Conservation (phyloP, 2,797 vertebrate genomes). For the Rhadinocentrus ornatus region DNA sequence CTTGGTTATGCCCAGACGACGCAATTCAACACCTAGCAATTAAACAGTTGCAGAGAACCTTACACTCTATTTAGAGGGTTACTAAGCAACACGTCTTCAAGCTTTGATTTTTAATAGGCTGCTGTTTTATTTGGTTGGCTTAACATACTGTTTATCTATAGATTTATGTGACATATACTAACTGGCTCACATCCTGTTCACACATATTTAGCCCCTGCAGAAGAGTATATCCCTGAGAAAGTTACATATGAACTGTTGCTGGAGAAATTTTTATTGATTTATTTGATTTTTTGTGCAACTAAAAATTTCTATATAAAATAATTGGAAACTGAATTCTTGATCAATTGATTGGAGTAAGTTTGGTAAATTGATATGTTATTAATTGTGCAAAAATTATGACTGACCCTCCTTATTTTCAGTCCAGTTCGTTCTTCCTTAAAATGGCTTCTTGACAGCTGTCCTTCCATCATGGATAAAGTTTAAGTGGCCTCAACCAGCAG, state of each 20-base stretch:
- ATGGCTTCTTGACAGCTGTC: background rate
- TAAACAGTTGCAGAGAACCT: conserved; percentile 49
- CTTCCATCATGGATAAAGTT: background rate
- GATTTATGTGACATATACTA: conserved; percentile 40
- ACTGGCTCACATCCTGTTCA: conserved; percentile 41
- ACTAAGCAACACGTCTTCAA: conserved; percentile 42
- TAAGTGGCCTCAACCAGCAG: background rate
- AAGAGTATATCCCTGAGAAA: background rate
- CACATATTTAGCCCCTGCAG: conserved; percentile 36
- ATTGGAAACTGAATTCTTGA: background rate
- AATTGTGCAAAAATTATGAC: background rate
- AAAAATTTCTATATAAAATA: background rate
- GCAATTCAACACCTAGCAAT: conserved; percentile 59
- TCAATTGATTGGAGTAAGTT: background rate
- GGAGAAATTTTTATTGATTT: background rate
- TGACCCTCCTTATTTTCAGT: background rate
- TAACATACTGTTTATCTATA: conserved; percentile 42
- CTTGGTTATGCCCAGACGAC: conserved; percentile 40
- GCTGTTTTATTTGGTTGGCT: conserved; percentile 28
- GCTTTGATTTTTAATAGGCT: conserved; percentile 48
- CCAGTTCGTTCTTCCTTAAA: background rate
- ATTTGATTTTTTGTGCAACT: background rate
- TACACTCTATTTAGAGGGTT: conserved; percentile 66
- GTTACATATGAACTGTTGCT: background rate
- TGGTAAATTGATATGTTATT: background rate